phyloP scores from a whole-genome alignment of 2,888 invertebrate species.

The Oscheius myriophilus region DNA sequence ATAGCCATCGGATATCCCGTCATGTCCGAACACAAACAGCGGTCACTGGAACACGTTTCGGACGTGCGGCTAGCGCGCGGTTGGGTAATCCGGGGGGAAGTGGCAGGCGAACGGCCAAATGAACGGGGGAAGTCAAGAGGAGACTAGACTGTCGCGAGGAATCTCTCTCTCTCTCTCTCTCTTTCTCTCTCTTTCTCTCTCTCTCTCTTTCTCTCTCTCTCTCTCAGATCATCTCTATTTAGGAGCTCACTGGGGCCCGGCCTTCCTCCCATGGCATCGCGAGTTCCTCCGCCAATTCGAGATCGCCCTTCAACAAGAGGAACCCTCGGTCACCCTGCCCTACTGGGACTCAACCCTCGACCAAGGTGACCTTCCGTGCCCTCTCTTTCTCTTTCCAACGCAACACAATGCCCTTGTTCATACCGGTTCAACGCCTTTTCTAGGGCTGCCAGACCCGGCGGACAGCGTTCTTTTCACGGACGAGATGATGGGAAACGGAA shows the following conservation, averaged over 20 bases:
- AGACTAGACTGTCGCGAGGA: too few species aligned
- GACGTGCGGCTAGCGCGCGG: too few species aligned
- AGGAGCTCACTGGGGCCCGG: slow-evolving; percentile 65
- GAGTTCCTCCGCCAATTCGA: slow-evolving; percentile 69
- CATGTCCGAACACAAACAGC: too few species aligned
- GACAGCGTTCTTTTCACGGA: slow-evolving; percentile 68
- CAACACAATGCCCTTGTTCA: slow-evolving; percentile 4
- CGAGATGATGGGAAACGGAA: slow-evolving; percentile 68
- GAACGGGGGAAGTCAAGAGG: not conserved
- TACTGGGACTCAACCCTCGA: slow-evolving; percentile 70
- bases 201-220: not conserved
- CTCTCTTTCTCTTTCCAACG: not conserved
- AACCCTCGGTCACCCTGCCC: slow-evolving; percentile 62
- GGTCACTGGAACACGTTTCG: too few species aligned
- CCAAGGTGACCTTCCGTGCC: slow-evolving; percentile 49
- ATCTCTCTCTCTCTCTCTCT: not conserved
- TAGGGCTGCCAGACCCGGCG: slow-evolving; percentile 67
- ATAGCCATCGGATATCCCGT: too few species aligned
- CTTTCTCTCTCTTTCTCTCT: too few species aligned
- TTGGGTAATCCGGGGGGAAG: too few species aligned
- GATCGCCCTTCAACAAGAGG: slow-evolving; percentile 64
- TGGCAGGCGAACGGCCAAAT: not conserved
- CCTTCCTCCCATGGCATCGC: slow-evolving; percentile 69
- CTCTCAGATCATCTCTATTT: slow-evolving; percentile 14
- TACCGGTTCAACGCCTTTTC: slow-evolving; percentile 26